Evolutionary conservation across 1,140 invertebrate genomes (phyloP).

Genomic region (Saccostrea glomerata): DNA sequence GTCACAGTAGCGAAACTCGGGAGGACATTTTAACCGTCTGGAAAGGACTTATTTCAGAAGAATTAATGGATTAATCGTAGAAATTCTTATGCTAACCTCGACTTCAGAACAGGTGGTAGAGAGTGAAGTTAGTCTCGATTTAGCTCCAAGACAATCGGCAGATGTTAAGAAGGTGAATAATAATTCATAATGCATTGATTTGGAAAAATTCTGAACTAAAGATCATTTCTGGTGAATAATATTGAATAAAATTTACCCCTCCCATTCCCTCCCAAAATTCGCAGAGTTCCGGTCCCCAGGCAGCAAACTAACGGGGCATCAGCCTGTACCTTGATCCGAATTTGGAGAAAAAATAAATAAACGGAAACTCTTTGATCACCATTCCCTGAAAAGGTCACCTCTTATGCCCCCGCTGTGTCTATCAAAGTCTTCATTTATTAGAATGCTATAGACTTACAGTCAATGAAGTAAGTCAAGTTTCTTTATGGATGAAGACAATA

Average conservation of each 20-base stretch:
- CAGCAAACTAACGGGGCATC: not conserved
- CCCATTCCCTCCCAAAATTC: not conserved
- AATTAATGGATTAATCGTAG: not conserved
- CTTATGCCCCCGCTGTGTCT: not conserved
- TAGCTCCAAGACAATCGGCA: conserved; percentile 18
- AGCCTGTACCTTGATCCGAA: not conserved
- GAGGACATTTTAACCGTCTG: not conserved
- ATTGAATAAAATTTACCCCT: conserved; percentile 20
- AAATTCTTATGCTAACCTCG: not conserved
- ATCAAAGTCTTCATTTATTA: not conserved
- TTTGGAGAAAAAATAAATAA: not conserved
- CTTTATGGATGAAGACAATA: not conserved
- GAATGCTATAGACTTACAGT: not conserved
- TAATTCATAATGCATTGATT: conserved; percentile 5
- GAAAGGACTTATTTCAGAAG: not conserved
- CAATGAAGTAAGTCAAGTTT: not conserved
- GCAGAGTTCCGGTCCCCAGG: conserved; percentile 8
- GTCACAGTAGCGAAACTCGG: not conserved
- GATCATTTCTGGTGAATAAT: conserved; percentile 16
- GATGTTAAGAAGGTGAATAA: not conserved
- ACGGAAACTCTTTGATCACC: not conserved
- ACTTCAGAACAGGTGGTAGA: not conserved
- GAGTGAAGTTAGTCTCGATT: not conserved
- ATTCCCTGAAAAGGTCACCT: not conserved
- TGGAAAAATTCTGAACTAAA: not conserved